Evolutionary conservation across 2,888 invertebrate genomes (phyloP), one percentile per base, ranked within the genome.

Genomic region (Synergus japonicus): DNA sequence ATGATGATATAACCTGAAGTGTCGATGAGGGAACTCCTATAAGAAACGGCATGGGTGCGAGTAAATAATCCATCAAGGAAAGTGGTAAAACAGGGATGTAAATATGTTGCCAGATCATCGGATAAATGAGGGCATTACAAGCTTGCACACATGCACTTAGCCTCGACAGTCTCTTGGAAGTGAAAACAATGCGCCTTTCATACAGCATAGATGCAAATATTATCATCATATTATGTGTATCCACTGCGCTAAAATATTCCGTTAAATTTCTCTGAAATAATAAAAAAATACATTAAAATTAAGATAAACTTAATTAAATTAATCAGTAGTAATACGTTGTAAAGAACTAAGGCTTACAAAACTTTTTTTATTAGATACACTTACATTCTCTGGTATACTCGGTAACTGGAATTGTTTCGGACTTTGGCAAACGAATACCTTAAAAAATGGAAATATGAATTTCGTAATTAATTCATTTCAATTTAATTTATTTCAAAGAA

Each of bases 41-140:
- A 69, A 99, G 94, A 93, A 97, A 99, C 69, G 99, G 99, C 99
- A 99, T 99, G 0, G 99, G 99, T 15, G 99, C 99, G 86, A 96
- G 93, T 85, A 98, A 93, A 92, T 97, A 97, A 92, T 98, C 99
- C 85, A 97, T 95, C 83, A 99, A 94, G 90, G 96, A 95, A 91
- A 95, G 94, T 37, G 99, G 98, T 89, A 99, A 93, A 86, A 99
- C 96, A 77, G 99, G 99, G 92, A 99, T 98, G 92, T 97, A 99
- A 90, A 99, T 97, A 90, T 99, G 98, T 93, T 99, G 99, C 99
- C 99, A 99, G 86, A 96, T 96, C 98, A 99, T 98, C 0, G 99
- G 99, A 93, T 98, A 99, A 64, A 99, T 95, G 69, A 99, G 95
- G 82, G 97, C 96, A 91, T 98, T 98, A 22, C 98, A 97, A 15